Base-by-base conservation (phyloP, 2,113 vertebrate species). In the Melanostigma gelatinosum region DNA sequence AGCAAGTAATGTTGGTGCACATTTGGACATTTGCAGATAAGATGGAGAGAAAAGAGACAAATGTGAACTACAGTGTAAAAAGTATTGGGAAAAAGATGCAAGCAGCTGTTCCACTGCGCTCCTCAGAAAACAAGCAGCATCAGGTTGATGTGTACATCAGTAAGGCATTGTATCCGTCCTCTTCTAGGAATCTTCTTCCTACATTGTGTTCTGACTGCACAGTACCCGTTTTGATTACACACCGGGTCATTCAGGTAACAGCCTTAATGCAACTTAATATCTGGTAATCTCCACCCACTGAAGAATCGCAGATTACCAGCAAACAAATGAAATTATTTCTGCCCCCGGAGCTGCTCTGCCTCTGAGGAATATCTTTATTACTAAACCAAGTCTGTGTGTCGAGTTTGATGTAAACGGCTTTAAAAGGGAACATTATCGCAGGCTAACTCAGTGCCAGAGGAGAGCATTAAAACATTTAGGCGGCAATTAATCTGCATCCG, bases 381-480 rank as follows among this genome's bases (percentile, higher is more conserved):
- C 36, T 36, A 4, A 69, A 61, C 46, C 60, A 75, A 54, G 52
- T 54, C 5, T 36, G 18, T 50, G n/a, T 50, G 50, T 7, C 13
- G 6, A 10, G 36, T 46, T 55, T 20, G 60, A 76, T 44, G 82
- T 79, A 32, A 79, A 79, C 58, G 32, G 58, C 61, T 73, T 44
- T 44, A 61, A 68, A 48, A 65, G 10, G 22, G 44, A n/a, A 60
- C 20, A 60, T 57, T 34, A 79, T 70, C 12, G 0, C 7, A 0
- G 63, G 38, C 42, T 60, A 10, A 61, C 66, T 75, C 42, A 38
- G 24, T 22, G 52, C 72, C 57, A 55, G 70, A 83, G 15, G 64
- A 79, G 48, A 57, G 34, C 60, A 34, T 4, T 58, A 48, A 70
- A 75, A 79, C 60, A 52, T 64, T 65, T 57, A 38, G 34, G 36